Percentiles rank a stretch among this genome's conserved stretches.
Conservation (phyloP, 1,140 invertebrate species). For the Carposina sasakii region DNA sequence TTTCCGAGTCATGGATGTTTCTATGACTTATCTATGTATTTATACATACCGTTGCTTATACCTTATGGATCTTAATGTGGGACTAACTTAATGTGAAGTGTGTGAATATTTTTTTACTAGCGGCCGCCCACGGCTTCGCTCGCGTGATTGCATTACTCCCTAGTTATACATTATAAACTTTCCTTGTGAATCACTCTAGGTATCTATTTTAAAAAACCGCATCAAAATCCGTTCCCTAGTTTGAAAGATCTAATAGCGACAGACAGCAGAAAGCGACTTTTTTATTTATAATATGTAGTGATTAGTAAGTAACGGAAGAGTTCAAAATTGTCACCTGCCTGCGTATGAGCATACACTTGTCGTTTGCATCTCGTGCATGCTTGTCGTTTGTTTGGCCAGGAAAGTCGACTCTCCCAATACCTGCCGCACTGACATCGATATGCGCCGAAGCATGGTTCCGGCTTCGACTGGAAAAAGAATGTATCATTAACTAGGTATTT, state of each 20-base stretch:
- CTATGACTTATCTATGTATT: too few relatives aligned
- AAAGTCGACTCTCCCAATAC: constrained; percentile 29
- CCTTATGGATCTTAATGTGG: too few relatives aligned
- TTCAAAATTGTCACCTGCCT: constrained; percentile 33
- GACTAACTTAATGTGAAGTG: too few relatives aligned
- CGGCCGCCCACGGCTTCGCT: too few relatives aligned
- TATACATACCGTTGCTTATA: too few relatives aligned
- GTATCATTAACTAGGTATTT: not conserved
- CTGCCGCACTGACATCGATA: constrained; percentile 27
- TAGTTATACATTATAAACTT: not conserved
- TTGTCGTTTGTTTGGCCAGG: constrained; percentile 32
- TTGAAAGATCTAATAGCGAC: not conserved
- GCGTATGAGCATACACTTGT: constrained; percentile 17
- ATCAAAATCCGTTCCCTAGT: not conserved
- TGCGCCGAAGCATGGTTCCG: constrained; percentile 24
- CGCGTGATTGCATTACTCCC: too few relatives aligned
- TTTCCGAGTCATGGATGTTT: too few relatives aligned
- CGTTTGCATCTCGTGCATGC: constrained; percentile 25
- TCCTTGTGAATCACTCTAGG: not conserved
- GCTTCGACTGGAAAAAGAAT: not conserved
- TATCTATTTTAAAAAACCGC: not conserved
- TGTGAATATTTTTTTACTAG: too few relatives aligned
- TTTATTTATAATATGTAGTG: not conserved
- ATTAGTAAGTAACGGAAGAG: not conserved
- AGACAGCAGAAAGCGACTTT: not conserved